Base-by-base conservation (phyloP, 2,888 invertebrate species). In the Stenolophus ochropezus region DNA sequence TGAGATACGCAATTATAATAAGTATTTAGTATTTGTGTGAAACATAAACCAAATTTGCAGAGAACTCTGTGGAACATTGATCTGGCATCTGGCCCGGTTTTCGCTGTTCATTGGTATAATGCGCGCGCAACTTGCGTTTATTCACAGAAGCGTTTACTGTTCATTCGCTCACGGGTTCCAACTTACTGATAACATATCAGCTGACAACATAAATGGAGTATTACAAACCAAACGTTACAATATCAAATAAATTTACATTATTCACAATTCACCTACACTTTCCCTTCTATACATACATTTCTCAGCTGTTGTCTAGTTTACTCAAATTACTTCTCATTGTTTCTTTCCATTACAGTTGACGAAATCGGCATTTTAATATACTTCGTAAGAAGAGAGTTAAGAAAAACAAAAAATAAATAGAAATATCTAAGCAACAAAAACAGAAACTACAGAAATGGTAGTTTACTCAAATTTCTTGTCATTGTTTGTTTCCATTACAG, bases 61-160 rank as follows among this genome's bases (percentile, higher is more conserved):
- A 20, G 71, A 21, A 47, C 49, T 47, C 73, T 73, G 73, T 47
- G 49, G 49, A 73, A 73, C 73, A 73, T 73, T 73, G 73, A 73
- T 73, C 73, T 49, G 73, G 49, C 49, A 73, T 73, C 71, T 21
- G 73, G 73, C 49, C 49, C 73, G 20, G 27, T 69, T 16, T 69
- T 20, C 16, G 27, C 42, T 69, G 33, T 33, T 69, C 16, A 20
- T 47, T 73, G 20, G 73, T 21, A 42, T 42, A 11, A 73, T 73
- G 73, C 73, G 73, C 73, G 73, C 73, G 73, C 73, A 73, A 6
- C 23, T 11, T 2, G 11, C 47, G 20, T 18, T 51, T 51, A 51
- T 51, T 51, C 65, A 56, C 56, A 56, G 11, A 21, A 21, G 1
- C 61, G 25, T 61, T 23, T 61, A 20, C 61, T 23, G 14, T 18